Percentiles rank a stretch among this genome's conserved stretches.
Conservation (phyloP, 2,888 invertebrate genomes). For the Slavum lentiscoides region DNA sequence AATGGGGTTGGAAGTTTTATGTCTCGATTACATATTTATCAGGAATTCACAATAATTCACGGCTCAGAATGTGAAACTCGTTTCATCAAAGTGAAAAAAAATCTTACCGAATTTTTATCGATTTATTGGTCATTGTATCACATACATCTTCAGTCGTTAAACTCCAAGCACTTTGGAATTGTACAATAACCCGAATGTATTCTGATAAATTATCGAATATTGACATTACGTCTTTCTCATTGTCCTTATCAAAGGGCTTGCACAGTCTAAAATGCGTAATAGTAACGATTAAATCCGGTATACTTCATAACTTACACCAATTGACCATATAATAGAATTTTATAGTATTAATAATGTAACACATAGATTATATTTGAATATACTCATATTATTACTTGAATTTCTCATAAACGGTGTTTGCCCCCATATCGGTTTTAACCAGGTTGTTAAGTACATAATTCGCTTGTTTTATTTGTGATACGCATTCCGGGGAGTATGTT, state of each 20-base stretch:
- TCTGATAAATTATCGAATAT: constrained; percentile 81
- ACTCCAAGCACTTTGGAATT: constrained; percentile 77
- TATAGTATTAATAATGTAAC: background rate
- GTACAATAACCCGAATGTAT: constrained; percentile 88
- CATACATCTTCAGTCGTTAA: constrained; percentile 84
- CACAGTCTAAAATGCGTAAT: constrained; percentile 70
- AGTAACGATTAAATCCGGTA: too few species aligned
- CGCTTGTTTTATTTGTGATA: constrained; percentile 68
- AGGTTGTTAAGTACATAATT: constrained; percentile 70
- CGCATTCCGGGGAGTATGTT: constrained; percentile 72
- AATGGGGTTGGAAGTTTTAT: too few species aligned
- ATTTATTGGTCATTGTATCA: constrained; percentile 70
- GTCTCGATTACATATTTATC: too few species aligned
- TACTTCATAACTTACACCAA: too few species aligned
- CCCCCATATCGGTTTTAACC: constrained; percentile 67
- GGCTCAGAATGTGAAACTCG: background rate
- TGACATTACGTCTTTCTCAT: constrained; percentile 73
- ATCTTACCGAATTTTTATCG: constrained; percentile 64
- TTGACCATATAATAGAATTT: too few species aligned
- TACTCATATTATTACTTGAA: constrained; percentile 69
- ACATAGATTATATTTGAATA: background rate
- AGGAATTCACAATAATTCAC: too few species aligned
- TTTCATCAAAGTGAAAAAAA: background rate
- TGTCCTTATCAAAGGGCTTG: constrained; percentile 69
- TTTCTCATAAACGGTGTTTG: constrained; percentile 68